These are phyloP conservation scores for Macrosiphum euphorbiae DNA, from an alignment of 2,888 invertebrate species.

Conservation along the genomic window DNA sequence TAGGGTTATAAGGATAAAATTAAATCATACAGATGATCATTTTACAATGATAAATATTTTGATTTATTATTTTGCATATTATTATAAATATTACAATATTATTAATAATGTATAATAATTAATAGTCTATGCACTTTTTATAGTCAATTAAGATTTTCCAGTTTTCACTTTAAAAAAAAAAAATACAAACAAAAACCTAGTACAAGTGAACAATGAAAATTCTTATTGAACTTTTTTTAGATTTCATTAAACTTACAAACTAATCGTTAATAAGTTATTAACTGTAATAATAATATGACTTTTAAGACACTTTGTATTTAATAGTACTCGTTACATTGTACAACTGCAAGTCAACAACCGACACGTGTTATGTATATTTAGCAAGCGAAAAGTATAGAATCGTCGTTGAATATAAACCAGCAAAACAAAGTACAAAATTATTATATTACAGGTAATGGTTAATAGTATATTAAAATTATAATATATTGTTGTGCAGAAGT, in stretches of 20 bases:
- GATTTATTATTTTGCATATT: conserved; percentile 58
- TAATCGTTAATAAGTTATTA: conserved; percentile 58
- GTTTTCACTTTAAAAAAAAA: conserved; percentile 54
- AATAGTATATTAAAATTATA: neutral
- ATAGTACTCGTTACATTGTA: neutral
- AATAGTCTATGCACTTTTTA: conserved; percentile 40
- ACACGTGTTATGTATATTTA: neutral
- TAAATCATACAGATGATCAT: neutral
- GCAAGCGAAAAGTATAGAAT: neutral
- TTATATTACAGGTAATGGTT: neutral
- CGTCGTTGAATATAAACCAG: neutral
- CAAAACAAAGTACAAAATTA: neutral
- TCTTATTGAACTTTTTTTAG: conserved; percentile 44
- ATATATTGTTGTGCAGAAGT: neutral
- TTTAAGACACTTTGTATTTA: neutral
- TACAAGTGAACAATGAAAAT: conserved; percentile 61
- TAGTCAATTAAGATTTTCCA: conserved; percentile 60
- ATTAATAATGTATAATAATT: conserved; percentile 55
- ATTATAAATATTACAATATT: conserved; percentile 47
- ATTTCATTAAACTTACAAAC: conserved; percentile 17
- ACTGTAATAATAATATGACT: conserved; percentile 38
- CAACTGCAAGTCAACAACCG: no score
- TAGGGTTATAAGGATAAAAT: neutral
- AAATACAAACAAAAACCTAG: conserved; percentile 34
- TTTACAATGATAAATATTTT: conserved; percentile 59